Percentiles rank a stretch among this genome's conserved stretches.
Evolutionary conservation across 2,113 vertebrate species (phyloP).

Genomic region (Daubentonia madagascariensis): DNA sequence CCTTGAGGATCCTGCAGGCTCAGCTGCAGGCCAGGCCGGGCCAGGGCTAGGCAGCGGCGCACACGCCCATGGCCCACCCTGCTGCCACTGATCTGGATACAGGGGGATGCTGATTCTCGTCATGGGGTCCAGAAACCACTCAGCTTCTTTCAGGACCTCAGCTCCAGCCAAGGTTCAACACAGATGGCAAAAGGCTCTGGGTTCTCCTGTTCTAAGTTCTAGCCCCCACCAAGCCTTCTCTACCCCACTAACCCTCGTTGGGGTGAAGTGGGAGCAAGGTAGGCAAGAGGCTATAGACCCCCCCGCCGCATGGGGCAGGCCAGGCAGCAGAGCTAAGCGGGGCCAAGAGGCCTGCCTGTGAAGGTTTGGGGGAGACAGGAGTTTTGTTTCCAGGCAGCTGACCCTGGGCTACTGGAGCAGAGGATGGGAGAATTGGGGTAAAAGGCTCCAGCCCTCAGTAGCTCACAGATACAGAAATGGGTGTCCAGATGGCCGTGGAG

Average conservation of each 20-base stretch:
- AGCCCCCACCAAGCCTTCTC: neutral
- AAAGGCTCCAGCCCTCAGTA: neutral
- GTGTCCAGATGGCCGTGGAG: neutral
- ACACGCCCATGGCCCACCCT: neutral
- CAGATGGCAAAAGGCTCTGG: neutral
- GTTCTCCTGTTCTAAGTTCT: neutral
- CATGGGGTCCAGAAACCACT: neutral
- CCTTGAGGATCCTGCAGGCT: neutral
- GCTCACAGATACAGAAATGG: neutral
- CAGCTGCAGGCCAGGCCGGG: neutral
- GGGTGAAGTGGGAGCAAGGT: neutral
- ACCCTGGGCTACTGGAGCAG: neutral
- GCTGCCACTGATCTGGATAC: neutral
- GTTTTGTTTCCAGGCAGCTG: neutral
- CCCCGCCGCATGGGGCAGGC: neutral
- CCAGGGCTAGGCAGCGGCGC: neutral
- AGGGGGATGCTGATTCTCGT: neutral
- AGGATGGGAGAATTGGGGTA: neutral
- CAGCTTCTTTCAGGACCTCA: neutral
- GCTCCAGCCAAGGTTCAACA: neutral
- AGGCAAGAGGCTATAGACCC: neutral
- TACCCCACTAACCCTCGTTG: accelerated
- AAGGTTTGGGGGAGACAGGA: neutral
- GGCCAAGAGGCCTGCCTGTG: neutral
- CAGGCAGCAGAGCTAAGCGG: neutral